phyloP scores from a whole-genome alignment of 1,140 invertebrate species.

The Antheraea mylitta region DNA sequence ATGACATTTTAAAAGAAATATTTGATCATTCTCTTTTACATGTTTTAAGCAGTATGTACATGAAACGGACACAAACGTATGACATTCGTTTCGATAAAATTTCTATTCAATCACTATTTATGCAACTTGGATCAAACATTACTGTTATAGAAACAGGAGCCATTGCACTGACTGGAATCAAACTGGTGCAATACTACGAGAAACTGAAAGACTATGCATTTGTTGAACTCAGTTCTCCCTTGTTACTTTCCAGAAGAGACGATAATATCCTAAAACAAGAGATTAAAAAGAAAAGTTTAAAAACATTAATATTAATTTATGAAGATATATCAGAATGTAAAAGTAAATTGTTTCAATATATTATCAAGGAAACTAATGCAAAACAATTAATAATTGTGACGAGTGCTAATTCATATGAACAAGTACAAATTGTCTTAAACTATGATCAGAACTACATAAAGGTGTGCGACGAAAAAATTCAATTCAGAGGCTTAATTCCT shows the following conservation, averaged over 20 bases:
- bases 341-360: neutral
- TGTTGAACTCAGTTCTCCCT: neutral
- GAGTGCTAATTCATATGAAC: neutral
- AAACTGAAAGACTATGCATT: neutral
- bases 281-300: neutral
- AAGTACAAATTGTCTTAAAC: neutral
- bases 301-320: neutral
- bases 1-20: neutral
- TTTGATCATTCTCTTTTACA: neutral
- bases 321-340: neutral
- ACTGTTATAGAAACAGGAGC: neutral
- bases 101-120: neutral
- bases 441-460: neutral
- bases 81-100: neutral
- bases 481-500: neutral
- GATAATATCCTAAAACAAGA: neutral
- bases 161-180: neutral
- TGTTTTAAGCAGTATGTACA: neutral
- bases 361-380: neutral
- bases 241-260: neutral
- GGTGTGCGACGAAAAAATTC: neutral
- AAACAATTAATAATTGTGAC: slow-evolving; percentile 1
- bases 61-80: neutral
- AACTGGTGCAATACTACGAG: neutral
- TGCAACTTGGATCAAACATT: neutral